Evolutionary conservation across 2,888 invertebrate genomes (phyloP), one percentile per base, ranked within the genome.

Genomic region (Petrolisthes cinctipes): DNA sequence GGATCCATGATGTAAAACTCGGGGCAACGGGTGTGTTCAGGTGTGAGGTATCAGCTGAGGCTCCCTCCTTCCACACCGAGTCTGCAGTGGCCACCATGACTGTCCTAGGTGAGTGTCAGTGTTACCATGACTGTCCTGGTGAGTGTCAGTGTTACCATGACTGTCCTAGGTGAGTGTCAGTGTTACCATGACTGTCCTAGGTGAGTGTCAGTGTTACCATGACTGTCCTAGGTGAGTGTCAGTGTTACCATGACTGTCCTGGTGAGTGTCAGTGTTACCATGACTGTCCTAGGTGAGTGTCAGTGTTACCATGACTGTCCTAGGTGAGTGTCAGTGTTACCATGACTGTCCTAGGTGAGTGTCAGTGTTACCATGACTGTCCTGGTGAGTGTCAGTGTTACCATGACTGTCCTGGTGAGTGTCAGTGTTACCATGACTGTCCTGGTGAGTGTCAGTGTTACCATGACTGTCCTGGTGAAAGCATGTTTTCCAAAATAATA

Each of bases 11-110:
- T 37, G 85, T 90, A 14, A 86, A 83, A 17, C 89, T 88, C 54
- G 83, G 68, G 9, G 88, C 90, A 20, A 66, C 86, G 11, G 90
- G 90, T 11, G 82, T 90, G 51, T 86, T 89, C 66, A 86, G 90
- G 6, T 90, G 90, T 61, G 90, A 90, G 61, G 88, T 90, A 20
- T 90, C 90, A 20, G 90, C 83, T 7, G 90, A 90, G 82, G 90
- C 85, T 4, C 90, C 90, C 0, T 68, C 82, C 54, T 90, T 90
- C 68, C 90, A 90, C 86, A 90, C 90, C 0, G 90, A 86, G 61
- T 84, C 88, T 0, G 76, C 54, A 3, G 82, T 84, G n/a, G 82
- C 84, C 11, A 61, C 81, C 37, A 89, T 90, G 73, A 83, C 80
- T 7, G 86, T 90, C 61, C 85, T 90, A 37, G 90, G 90, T 89